Evolutionary conservation across 1,140 invertebrate genomes (phyloP).

Genomic region (Sycophaga agraensis): DNA sequence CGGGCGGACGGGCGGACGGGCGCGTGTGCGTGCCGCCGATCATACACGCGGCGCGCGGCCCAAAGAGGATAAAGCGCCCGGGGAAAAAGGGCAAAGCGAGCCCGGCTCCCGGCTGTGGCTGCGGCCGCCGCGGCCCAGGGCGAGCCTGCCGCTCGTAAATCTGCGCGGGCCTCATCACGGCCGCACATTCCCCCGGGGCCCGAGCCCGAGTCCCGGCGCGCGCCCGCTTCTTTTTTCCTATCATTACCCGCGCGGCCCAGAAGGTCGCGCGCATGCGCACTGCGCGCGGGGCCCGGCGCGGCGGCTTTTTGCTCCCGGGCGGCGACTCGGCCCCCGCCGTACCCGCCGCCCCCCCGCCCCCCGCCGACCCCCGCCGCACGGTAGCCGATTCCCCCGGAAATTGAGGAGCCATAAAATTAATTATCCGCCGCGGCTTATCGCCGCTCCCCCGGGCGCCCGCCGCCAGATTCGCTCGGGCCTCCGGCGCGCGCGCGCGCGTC

Average conservation of each 20-base stretch:
- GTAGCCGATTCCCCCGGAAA: conserved; percentile 58
- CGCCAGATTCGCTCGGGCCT: background rate
- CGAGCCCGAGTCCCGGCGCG: background rate
- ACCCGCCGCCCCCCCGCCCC: background rate
- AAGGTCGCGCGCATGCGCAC: background rate
- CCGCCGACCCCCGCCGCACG: conserved; percentile 37
- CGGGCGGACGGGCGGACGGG: conserved; percentile 11
- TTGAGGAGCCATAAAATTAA: conserved; percentile 61
- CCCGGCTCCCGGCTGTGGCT: too few species aligned
- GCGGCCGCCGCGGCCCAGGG: conserved; percentile 36
- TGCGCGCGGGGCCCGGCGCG: too few species aligned
- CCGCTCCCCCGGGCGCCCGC: conserved; percentile 31
- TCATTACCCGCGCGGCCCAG: too few species aligned
- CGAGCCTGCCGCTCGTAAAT: conserved; percentile 53
- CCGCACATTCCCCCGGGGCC: conserved; percentile 47
- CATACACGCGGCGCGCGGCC: too few species aligned
- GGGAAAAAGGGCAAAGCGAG: conserved; percentile 36
- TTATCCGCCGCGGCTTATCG: conserved; percentile 57
- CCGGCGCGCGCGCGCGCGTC: background rate
- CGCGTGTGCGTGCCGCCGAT: conserved; percentile 22
- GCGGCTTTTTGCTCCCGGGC: too few species aligned
- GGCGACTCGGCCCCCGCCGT: too few species aligned
- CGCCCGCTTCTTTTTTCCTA: conserved; percentile 2
- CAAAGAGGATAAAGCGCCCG: conserved; percentile 34
- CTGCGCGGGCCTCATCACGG: conserved; percentile 51